Evolutionary conservation across 2,888 invertebrate species (phyloP).

Genomic region (Melipona beecheii): DNA sequence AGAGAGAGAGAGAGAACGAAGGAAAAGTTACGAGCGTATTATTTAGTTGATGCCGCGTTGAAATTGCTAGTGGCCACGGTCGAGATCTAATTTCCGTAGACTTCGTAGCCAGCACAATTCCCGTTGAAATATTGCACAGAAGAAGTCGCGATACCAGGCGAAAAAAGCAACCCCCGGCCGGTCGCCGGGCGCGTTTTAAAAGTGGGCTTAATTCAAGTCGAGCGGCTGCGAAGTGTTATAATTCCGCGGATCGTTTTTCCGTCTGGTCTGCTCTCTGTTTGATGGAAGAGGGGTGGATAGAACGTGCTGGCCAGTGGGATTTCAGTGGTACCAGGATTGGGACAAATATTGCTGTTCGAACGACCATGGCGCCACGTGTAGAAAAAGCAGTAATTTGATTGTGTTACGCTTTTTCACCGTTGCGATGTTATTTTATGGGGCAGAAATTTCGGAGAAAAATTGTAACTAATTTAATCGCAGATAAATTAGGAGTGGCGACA

Average conservation of each 20-base stretch:
- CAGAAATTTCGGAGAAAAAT: too few relatives aligned
- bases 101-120: slow-evolving; percentile 57
- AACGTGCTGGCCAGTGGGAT: slow-evolving; percentile 40
- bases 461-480: too few relatives aligned
- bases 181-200: slow-evolving; percentile 49
- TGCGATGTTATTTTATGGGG: not conserved
- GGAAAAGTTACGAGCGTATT: slow-evolving; percentile 54
- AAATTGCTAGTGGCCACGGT: slow-evolving; percentile 50
- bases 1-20: not conserved
- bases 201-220: slow-evolving; percentile 64
- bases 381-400: slow-evolving; percentile 69
- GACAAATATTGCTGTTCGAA: slow-evolving; percentile 16
- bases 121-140: slow-evolving; percentile 56
- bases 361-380: not conserved
- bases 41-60: slow-evolving; percentile 52
- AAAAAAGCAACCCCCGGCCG: slow-evolving; percentile 21
- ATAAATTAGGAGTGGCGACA: too few relatives aligned
- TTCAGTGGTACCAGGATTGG: slow-evolving; percentile 64
- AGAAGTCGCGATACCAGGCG: slow-evolving; percentile 58
- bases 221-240: slow-evolving; percentile 60
- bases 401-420: slow-evolving; percentile 39
- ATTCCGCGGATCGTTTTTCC: slow-evolving; percentile 60
- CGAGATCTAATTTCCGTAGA: slow-evolving; percentile 59
- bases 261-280: not conserved
- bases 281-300: slow-evolving; percentile 3